Evolutionary conservation across 1,140 invertebrate species (phyloP), one percentile per base, ranked within the genome.

Genomic region (Pachyrhynchus sulphureomaculatus): DNA sequence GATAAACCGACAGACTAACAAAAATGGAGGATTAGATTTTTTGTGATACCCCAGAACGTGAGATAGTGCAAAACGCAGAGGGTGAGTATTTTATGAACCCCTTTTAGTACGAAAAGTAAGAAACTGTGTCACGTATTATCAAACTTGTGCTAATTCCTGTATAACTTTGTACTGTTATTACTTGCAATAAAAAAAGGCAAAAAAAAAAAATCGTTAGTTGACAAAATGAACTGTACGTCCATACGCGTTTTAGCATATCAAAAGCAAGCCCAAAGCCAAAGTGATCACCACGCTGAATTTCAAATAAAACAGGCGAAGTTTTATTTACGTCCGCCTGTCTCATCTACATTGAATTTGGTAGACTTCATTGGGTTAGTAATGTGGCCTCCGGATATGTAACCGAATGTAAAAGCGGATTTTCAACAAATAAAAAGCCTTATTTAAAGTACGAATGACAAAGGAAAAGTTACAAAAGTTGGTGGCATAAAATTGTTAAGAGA

Each of bases 321-420:
- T 68, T 71, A 71, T 71, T 71, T 71, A 65, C 56, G 60, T 64
- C 62, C 66, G 67, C 64, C 70, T 68, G 70, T 69, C 70, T 70
- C 68, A 70, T 70, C 70, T 68, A 70, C 70, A 70, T 71, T 70
- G 66, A 68, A 66, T 71, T 71, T 71, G 70, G 68, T 63, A 62
- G 65, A 70, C 70, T 71, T 70, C 70, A 70, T 71, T 65, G 70
- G 66, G 68, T 71, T 70, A 71, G 70, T 51, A 51, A 62, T 57
- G 60, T 69, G 64, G 69, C 69, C 65, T 51, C 64, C 68, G 66
- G 68, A 66, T 68, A 70, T 70, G 66, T 67, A 67, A 58, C 53
- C 53, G 62, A 62, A 66, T 66, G 61, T 57, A 52, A 56, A 62
- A 62, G 58, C 58, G 58, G 56, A 67, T 67, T 67, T 66, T 67